phyloP scores from a whole-genome alignment of 1,140 invertebrate genomes.

The Pectinophora gossypiella region DNA sequence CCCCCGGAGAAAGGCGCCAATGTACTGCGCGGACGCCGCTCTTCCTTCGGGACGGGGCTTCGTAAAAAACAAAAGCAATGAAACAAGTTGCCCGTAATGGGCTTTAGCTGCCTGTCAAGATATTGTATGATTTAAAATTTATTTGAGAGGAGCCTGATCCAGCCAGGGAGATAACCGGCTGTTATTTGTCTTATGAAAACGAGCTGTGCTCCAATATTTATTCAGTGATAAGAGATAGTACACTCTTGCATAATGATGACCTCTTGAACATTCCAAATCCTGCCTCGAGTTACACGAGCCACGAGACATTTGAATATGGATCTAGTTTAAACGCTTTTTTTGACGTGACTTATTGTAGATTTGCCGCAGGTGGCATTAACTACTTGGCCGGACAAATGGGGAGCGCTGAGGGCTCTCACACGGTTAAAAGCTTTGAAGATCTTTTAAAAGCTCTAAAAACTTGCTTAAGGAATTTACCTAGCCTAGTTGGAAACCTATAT shows the following conservation, averaged over 20 bases:
- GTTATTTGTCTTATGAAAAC: constrained; percentile 3
- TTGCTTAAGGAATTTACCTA: too few relatives aligned
- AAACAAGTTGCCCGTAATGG: constrained; percentile 62
- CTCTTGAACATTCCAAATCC: not conserved
- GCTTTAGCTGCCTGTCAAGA: constrained; percentile 53
- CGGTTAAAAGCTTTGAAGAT: not conserved
- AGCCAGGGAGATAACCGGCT: not conserved
- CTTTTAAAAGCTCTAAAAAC: not conserved
- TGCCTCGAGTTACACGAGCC: not conserved
- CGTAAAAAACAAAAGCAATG: constrained; percentile 65
- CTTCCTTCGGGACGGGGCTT: constrained; percentile 54
- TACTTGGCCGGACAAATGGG: too few relatives aligned
- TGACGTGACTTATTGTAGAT: too few relatives aligned
- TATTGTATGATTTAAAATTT: constrained; percentile 41
- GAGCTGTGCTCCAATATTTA: not conserved
- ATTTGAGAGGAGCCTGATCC: constrained; percentile 9
- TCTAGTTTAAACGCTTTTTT: not conserved
- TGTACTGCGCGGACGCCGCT: constrained; percentile 57
- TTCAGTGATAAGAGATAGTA: not conserved
- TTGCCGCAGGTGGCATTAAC: too few relatives aligned
- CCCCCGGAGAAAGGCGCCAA: constrained; percentile 64
- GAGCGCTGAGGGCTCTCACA: too few relatives aligned
- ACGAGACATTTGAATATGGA: not conserved
- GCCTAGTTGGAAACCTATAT: too few relatives aligned
- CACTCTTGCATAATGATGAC: not conserved